Evolutionary conservation across 2,113 vertebrate species (phyloP).

Genomic region (Macquaria australasica): DNA sequence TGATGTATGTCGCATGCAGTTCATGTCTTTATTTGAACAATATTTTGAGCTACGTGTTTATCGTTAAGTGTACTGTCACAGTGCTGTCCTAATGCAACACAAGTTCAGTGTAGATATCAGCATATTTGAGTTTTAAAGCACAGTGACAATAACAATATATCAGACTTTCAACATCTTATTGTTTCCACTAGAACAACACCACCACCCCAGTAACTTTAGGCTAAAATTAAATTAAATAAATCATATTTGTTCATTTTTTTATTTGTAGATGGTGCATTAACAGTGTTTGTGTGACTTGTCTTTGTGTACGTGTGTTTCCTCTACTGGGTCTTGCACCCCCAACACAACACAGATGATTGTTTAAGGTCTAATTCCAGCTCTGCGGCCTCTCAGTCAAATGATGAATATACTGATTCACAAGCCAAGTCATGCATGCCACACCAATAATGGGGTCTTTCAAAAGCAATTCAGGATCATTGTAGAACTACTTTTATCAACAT

Average conservation of each 20-base stretch:
- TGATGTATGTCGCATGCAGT: conserved; percentile 68
- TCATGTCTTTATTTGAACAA: conserved; percentile 49
- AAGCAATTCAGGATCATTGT: conserved; percentile 52
- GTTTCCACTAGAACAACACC: background rate
- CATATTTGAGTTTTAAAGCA: background rate
- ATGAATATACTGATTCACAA: conserved; percentile 23
- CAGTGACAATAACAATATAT: background rate
- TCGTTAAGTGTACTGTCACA: background rate
- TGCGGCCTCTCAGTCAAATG: background rate
- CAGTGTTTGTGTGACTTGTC: conserved; percentile 52
- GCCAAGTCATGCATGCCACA: conserved; percentile 19
- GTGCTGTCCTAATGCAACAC: background rate
- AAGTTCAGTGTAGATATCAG: background rate
- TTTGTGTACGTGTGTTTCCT: conserved; percentile 54
- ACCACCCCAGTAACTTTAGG: background rate
- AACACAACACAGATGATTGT: background rate
- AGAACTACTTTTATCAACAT: background rate
- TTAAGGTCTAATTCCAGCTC: background rate
- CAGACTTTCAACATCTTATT: background rate
- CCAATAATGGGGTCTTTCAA: conserved; percentile 33
- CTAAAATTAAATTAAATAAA: background rate
- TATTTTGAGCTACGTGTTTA: conserved; percentile 27
- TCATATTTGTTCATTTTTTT: background rate
- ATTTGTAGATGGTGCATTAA: conserved; percentile 1
- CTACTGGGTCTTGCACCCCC: conserved; percentile 67